Base-by-base conservation (phyloP, 2,113 vertebrate genomes). In the Rhinoderma darwinii region DNA sequence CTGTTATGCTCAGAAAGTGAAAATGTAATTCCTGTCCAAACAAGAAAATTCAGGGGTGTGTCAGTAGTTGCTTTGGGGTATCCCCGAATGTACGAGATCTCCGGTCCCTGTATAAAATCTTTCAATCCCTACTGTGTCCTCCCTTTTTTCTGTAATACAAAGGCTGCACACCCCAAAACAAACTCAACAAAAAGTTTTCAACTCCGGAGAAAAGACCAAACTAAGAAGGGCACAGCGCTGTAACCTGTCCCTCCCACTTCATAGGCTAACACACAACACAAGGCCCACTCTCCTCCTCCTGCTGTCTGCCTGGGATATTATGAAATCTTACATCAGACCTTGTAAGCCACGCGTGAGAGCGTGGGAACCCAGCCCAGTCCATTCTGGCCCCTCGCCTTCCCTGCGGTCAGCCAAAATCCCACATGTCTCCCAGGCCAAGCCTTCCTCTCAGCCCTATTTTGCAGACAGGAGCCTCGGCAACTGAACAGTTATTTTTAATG, bases 331-430 rank as follows among this genome's bases (percentile, higher is more conserved):
- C 86, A 87, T 87, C 86, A 87, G 78, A 61, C 68, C 78, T 75
- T 72, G 79, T 87, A 82, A 87, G 86, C 86, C 86, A 87, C 86
- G 86, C 86, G 70, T 87, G 78, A 87, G 86, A 87, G 86, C 86
- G 86, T 87, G 86, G 86, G 86, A 87, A 87, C 79, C 70, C 86
- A 82, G 86, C 86, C 86, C 86, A 87, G 86, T 82, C 78, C 70
- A 22, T 82, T 54, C 78, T 82, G 79, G 86, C 78, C 86, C 66
- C 63, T 86, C 85, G 85, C 85, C 85, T 82, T 86, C 77, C 85
- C 85, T 87, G 79, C 86, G 86, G 86, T 87, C 86, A 87, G 86
- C 86, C 86, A 87, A 87, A 87, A 87, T 82, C 86, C 79, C 78
- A 87, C 79, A 82, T 75, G 78, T 82, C 86, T 87, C 86, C 78